Conservation (phyloP, 2,113 vertebrate genomes). For the Eleginops maclovinus region DNA sequence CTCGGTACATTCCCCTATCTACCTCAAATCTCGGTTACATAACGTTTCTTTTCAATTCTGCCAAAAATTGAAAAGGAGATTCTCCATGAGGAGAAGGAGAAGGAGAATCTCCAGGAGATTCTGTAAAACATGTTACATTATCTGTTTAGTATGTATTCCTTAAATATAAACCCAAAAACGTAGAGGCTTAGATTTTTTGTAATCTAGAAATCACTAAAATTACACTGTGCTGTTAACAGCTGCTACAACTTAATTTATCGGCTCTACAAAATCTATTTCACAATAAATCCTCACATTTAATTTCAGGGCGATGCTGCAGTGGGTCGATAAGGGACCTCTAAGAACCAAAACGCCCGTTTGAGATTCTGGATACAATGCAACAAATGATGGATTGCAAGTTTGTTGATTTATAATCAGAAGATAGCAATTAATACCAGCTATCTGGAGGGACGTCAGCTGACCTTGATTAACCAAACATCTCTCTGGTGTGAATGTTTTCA, state of each 20-base stretch:
- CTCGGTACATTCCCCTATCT: not conserved
- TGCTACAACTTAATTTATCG: not conserved
- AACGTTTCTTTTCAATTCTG: not conserved
- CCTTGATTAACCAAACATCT: not conserved
- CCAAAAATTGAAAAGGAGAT: too few relatives aligned
- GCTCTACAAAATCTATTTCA: not conserved
- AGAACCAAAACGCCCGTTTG: not conserved
- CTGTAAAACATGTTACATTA: not conserved
- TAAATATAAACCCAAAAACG: too few relatives aligned
- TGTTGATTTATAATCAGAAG: not conserved
- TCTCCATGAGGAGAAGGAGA: too few relatives aligned
- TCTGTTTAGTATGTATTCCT: too few relatives aligned
- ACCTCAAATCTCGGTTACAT: not conserved
- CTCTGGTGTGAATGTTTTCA: not conserved
- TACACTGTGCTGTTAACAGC: not conserved
- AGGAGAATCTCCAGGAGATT: not conserved
- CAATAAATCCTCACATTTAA: not conserved
- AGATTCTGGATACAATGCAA: not conserved
- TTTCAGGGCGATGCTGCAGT: not conserved
- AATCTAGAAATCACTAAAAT: not conserved
- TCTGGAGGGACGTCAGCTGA: not conserved
- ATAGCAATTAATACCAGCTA: not conserved
- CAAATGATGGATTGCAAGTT: not conserved
- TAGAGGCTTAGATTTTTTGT: not conserved
- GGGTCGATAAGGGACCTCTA: not conserved